These are phyloP conservation scores for Phyllotreta striolata DNA, from an alignment of 2,888 invertebrate species.

Conservation along the genomic window DNA sequence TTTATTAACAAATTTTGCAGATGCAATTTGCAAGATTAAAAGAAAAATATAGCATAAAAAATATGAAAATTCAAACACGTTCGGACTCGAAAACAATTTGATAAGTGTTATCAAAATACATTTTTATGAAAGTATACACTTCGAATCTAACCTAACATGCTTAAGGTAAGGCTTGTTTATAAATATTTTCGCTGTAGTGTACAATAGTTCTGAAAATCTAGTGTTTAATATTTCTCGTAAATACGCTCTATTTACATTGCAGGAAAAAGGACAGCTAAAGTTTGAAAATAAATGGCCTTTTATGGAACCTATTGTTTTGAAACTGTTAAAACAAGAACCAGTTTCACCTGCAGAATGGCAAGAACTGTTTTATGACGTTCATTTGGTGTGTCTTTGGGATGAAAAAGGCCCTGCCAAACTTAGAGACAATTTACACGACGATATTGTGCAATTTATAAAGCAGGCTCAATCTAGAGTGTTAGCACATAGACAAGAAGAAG, in stretches of 20 bases:
- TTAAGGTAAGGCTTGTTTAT: conserved; percentile 46
- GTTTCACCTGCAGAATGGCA: conserved; percentile 98
- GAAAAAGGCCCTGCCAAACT: conserved; percentile 92
- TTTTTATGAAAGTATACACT: conserved; percentile 24
- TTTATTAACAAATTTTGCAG: no score
- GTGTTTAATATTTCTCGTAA: conserved; percentile 5
- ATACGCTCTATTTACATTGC: conserved; percentile 21
- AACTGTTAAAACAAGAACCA: conserved; percentile 91
- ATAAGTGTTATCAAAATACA: conserved; percentile 12
- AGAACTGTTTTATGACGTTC: conserved; percentile 94
- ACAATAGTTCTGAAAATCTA: neutral
- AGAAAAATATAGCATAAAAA: conserved; percentile 12
- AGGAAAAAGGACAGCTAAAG: conserved; percentile 82
- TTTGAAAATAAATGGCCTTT: conserved; percentile 98
- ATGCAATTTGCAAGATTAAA: neutral
- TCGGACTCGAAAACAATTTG: conserved; percentile 14
- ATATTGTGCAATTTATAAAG: conserved; percentile 93
- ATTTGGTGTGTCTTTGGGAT: conserved; percentile 96
- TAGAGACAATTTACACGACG: conserved; percentile 86
- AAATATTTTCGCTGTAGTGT: neutral
- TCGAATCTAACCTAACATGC: conserved; percentile 48
- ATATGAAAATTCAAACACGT: conserved; percentile 10
- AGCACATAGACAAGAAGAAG: conserved; percentile 93
- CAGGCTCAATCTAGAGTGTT: conserved; percentile 91
- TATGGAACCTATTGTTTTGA: conserved; percentile 93